Conservation (phyloP, 2,888 invertebrate genomes). For the Troides helena region DNA sequence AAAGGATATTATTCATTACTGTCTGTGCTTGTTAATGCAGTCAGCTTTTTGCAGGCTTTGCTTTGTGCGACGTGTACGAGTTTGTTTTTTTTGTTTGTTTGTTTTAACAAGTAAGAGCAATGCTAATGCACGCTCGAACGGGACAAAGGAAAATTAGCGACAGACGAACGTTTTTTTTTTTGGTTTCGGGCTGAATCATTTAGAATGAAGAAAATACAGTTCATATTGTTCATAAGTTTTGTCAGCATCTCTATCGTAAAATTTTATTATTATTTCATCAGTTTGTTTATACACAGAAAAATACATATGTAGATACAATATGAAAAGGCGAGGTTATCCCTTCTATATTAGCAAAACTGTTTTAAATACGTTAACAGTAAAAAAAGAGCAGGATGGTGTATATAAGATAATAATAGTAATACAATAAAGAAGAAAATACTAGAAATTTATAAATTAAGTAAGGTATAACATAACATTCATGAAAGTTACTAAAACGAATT, state of each 20-base stretch:
- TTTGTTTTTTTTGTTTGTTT: conserved; percentile 30
- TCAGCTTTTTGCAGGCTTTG: conserved; percentile 15
- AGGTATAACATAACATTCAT: no score
- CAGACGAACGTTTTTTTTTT: conserved; percentile 10
- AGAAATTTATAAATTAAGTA: no score
- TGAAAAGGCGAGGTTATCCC: no score
- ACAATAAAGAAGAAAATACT: no score
- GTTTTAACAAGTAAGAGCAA: conserved; percentile 8
- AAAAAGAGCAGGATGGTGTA: no score
- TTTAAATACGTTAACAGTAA: no score
- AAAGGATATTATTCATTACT: conserved; percentile 2
- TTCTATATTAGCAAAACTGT: no score
- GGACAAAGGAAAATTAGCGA: conserved; percentile 9
- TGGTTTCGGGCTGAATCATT: background rate
- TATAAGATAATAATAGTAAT: no score
- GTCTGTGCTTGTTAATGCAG: conserved; percentile 43
- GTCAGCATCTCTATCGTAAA: background rate
- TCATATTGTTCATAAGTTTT: background rate
- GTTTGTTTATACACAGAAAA: no score
- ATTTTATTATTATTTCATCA: no score
- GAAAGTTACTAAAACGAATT: no score
- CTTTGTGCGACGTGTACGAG: conserved; percentile 19
- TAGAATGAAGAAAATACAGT: background rate
- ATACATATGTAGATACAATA: no score
- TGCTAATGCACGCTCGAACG: conserved; percentile 1